Percentiles rank a stretch among this genome's conserved stretches.
These are phyloP conservation scores for Chalcosyrphus nemorum DNA, from an alignment of 2,888 invertebrate genomes.

Conservation along the genomic window DNA sequence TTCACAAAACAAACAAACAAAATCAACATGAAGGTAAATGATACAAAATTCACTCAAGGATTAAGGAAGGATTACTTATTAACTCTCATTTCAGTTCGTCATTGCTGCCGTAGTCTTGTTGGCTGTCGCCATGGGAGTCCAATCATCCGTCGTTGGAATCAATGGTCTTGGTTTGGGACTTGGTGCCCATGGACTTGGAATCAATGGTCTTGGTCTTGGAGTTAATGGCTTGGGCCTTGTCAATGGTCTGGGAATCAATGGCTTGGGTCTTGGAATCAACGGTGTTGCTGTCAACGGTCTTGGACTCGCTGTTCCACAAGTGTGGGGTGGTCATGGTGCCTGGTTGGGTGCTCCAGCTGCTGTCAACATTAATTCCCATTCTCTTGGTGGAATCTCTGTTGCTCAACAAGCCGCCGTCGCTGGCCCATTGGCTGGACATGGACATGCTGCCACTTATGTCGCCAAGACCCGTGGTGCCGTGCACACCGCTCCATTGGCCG, in stretches of 20 bases:
- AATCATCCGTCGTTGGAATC: slow-evolving; percentile 77
- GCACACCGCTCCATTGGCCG: no score
- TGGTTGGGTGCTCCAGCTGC: slow-evolving; percentile 44
- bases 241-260: slow-evolving; percentile 1
- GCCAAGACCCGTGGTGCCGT: no score
- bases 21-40: slow-evolving; percentile 66
- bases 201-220: slow-evolving; percentile 68
- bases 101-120: slow-evolving; percentile 77
- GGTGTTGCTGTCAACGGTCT: background rate
- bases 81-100: slow-evolving; percentile 75
- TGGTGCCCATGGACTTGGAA: slow-evolving; percentile 66
- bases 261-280: background rate
- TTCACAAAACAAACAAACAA: slow-evolving; percentile 1
- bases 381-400: slow-evolving; percentile 76
- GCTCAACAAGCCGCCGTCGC: slow-evolving; percentile 79
- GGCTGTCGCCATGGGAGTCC: slow-evolving; percentile 79
- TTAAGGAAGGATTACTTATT: no score
- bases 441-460: slow-evolving; percentile 78
- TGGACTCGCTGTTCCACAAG: slow-evolving; percentile 24
- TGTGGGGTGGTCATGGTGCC: slow-evolving; percentile 65
- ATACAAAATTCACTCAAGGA: no score
- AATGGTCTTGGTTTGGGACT: slow-evolving; percentile 66
- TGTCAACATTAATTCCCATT: slow-evolving; percentile 61
- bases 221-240: slow-evolving; percentile 73
- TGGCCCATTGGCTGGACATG: no score